A percentile compares a stretch with the other conserved stretches of the same genome.
Evolutionary conservation across 2,888 invertebrate genomes (phyloP).

Genomic region (Metalampra italica): DNA sequence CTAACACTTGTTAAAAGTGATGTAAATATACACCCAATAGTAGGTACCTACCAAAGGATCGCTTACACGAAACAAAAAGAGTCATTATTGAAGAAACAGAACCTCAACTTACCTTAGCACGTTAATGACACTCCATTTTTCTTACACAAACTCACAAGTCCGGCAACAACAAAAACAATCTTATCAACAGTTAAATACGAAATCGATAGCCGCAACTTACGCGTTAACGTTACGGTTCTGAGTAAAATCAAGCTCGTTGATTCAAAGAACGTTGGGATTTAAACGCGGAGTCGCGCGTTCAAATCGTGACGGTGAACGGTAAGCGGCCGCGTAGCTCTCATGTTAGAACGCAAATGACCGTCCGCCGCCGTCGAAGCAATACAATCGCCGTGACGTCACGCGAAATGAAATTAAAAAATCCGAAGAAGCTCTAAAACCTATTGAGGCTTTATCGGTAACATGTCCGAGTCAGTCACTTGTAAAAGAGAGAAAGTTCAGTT

Average conservation of each 20-base stretch:
- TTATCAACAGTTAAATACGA: constrained; percentile 27
- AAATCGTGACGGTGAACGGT: constrained; percentile 20
- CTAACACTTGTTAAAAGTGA: too few relatives aligned
- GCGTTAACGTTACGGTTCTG: constrained; percentile 31
- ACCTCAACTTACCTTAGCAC: constrained; percentile 50
- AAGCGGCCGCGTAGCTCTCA: constrained; percentile 51
- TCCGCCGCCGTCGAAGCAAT: constrained; percentile 47
- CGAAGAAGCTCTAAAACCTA: constrained; percentile 54
- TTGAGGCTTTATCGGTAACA: constrained; percentile 48
- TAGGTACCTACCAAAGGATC: too few relatives aligned
- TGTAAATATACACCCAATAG: too few relatives aligned
- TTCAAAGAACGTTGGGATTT: constrained; percentile 30
- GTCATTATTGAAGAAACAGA: constrained; percentile 36
- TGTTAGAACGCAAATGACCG: constrained; percentile 63
- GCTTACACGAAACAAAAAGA: constrained; percentile 33
- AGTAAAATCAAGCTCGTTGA: constrained; percentile 25
- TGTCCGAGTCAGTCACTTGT: constrained; percentile 35
- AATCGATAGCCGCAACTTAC: constrained; percentile 30
- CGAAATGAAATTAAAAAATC: constrained; percentile 63
- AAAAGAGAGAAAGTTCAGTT: constrained; percentile 48
- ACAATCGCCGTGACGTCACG: constrained; percentile 55
- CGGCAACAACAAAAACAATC: constrained; percentile 33
- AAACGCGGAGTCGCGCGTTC: constrained; percentile 34
- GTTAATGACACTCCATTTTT: constrained; percentile 65
- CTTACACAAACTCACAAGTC: constrained; percentile 30